Percentiles rank a stretch among this genome's conserved stretches.
These are phyloP conservation scores for Henricia sp. DNA, from an alignment of 53 echinoderm and acorn worm genomes.

Conservation along the genomic window DNA sequence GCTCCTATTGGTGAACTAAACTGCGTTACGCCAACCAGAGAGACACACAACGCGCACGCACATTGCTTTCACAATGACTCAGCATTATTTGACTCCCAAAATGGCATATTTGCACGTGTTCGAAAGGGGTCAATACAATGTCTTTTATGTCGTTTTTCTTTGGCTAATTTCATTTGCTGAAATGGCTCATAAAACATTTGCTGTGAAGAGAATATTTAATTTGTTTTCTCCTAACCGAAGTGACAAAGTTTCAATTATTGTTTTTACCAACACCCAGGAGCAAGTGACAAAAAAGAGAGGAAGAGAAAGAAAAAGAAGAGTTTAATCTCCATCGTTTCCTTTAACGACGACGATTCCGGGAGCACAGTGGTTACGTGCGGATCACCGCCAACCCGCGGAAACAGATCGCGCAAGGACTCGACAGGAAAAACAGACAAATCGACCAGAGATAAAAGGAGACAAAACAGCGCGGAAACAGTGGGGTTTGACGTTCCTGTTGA, in stretches of 20 bases:
- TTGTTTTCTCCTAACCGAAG: neutral
- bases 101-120: too few species aligned
- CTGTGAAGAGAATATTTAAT: neutral
- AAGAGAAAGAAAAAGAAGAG: conserved; percentile 96
- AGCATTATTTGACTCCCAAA: too few species aligned
- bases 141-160: too few species aligned
- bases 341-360: conserved; percentile 80
- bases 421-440: conserved; percentile 23
- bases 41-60: too few species aligned
- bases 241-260: neutral
- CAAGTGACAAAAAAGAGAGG: conserved; percentile 90
- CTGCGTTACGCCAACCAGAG: too few species aligned
- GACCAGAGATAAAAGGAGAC: conserved; percentile 43
- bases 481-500: neutral
- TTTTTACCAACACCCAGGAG: neutral
- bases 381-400: conserved; percentile 60
- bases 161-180: neutral
- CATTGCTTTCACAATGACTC: too few species aligned
- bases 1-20: too few species aligned
- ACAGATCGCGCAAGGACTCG: conserved; percentile 65
- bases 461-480: neutral
- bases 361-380: conserved; percentile 63
- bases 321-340: conserved; percentile 88
- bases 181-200: neutral
- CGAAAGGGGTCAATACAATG: too few species aligned